Percentiles rank a stretch among this genome's conserved stretches.
These are phyloP conservation scores for Listrodromus nycthemerus DNA, from an alignment of 2,888 invertebrate genomes.

Conservation along the genomic window DNA sequence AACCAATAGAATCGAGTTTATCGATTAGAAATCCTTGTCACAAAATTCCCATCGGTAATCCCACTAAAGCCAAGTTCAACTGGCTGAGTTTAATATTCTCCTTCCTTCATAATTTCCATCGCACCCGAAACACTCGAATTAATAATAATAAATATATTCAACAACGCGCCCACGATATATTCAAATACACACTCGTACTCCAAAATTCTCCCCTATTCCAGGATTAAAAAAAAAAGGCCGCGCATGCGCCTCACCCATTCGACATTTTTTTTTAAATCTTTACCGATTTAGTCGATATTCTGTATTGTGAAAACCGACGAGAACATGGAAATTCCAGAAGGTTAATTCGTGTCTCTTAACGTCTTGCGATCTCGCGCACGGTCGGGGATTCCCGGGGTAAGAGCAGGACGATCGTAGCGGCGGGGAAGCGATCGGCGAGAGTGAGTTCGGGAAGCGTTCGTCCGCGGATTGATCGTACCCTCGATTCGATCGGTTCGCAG, in stretches of 20 bases:
- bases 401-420: neutral
- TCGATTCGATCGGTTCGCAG: conserved; percentile 72
- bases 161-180: neutral
- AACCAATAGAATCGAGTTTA: neutral
- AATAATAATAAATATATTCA: too few species aligned
- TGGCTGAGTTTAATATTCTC: neutral
- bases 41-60: neutral
- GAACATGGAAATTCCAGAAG: conserved; percentile 15
- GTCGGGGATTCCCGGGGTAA: conserved; percentile 26
- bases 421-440: neutral
- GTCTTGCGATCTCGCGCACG: conserved; percentile 19
- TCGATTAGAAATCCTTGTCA: neutral
- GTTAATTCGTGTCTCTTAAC: conserved; percentile 24
- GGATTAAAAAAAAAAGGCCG: neutral
- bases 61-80: neutral
- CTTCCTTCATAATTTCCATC: too few species aligned
- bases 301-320: neutral
- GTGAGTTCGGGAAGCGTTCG: neutral
- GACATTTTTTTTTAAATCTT: neutral
- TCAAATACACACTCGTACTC: neutral
- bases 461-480: conserved; percentile 2
- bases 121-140: too few species aligned
- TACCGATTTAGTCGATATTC: neutral
- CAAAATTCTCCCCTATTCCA: neutral
- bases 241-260: neutral